Conservation (phyloP, 2,113 vertebrate species). For the Xiphophorus couchianus region DNA sequence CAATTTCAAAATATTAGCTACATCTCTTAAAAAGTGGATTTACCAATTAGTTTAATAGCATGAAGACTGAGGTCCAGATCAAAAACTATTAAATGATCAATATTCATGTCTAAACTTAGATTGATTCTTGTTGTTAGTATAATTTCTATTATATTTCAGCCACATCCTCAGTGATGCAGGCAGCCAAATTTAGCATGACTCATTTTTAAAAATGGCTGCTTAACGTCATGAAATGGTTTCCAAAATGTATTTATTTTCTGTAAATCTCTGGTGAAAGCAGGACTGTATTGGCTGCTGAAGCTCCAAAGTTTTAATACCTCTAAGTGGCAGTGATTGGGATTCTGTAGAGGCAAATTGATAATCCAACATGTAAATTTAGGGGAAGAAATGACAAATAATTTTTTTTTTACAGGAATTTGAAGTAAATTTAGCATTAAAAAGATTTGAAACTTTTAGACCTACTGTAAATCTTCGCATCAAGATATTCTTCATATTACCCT, state of each 20-base stretch:
- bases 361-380: background rate
- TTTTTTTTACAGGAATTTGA: background rate
- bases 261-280: background rate
- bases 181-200: no score
- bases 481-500: background rate
- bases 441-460: background rate
- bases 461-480: background rate
- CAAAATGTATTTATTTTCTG: no score
- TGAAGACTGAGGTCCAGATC: background rate
- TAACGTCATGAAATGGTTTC: no score
- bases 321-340: no score
- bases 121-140: background rate
- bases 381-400: background rate
- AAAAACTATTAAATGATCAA: background rate
- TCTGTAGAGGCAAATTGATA: no score
- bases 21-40: background rate
- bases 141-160: background rate
- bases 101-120: background rate
- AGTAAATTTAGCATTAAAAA: background rate
- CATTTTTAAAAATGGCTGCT: no score
- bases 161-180: background rate
- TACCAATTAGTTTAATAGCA: background rate
- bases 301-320: background rate
- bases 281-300: background rate
- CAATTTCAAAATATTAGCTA: background rate